These are phyloP conservation scores for Cetonia aurata DNA, from an alignment of 2,888 invertebrate species.

Conservation along the genomic window DNA sequence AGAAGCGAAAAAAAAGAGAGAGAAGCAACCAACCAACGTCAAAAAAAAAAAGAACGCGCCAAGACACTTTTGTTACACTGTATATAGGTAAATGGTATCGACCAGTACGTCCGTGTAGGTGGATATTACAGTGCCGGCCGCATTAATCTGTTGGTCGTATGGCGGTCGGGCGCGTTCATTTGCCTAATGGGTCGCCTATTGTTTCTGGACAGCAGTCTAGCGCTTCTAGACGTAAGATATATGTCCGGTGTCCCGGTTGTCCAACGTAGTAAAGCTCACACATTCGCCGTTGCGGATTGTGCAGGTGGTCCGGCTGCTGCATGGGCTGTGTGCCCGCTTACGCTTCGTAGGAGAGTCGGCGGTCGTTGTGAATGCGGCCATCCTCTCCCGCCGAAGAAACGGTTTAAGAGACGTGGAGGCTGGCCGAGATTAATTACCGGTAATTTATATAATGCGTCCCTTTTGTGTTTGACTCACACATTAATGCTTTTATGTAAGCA, in stretches of 20 bases:
- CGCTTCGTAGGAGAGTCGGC: neutral
- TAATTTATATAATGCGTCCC: conserved; percentile 44
- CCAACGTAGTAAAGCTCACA: conserved; percentile 53
- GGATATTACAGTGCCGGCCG: conserved; percentile 37
- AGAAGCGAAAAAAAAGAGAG: conserved; percentile 12
- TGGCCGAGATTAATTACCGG: conserved; percentile 44
- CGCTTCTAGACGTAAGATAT: conserved; percentile 63
- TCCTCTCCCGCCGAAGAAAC: neutral
- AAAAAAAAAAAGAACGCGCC: conserved; percentile 39
- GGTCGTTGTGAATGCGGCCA: neutral
- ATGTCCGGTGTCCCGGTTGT: conserved; percentile 59
- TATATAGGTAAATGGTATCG: conserved; percentile 58
- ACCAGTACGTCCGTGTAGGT: conserved; percentile 47
- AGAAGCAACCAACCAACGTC: conserved; percentile 18
- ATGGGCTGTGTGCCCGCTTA: conserved; percentile 10
- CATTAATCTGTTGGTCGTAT: conserved; percentile 51
- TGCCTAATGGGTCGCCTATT: conserved; percentile 66
- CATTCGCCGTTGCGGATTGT: conserved; percentile 48
- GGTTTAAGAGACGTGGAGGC: conserved; percentile 25
- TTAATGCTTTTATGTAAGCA: conserved; percentile 32
- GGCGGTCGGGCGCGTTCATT: conserved; percentile 62
- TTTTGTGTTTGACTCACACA: conserved; percentile 40
- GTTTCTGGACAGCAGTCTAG: conserved; percentile 65
- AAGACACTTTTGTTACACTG: conserved; percentile 59
- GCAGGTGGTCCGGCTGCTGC: conserved; percentile 30